Evolutionary conservation across 2,113 vertebrate genomes (phyloP), one percentile per base, ranked within the genome.

Genomic region (Tursiops truncatus): DNA sequence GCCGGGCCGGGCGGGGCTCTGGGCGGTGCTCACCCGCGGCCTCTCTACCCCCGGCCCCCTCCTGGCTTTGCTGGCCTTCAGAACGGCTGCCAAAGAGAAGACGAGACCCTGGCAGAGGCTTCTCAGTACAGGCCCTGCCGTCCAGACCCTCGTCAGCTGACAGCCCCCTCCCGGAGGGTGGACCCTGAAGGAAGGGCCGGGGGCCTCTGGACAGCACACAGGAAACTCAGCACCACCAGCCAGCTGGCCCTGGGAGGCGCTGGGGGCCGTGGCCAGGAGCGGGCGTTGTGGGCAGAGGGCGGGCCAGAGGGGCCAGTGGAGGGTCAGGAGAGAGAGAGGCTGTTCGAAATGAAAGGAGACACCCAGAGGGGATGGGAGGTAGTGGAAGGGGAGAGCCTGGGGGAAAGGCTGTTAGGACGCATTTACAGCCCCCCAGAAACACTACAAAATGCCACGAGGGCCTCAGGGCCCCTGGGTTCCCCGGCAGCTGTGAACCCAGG

Each of bases 191-290:
- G 50, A 67, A n/a, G 41, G 21, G 56, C 21, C 21, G 0, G 21
- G 47, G 58, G 74, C n/a, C 89, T 76, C 95, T 5, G 8, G 84
- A 73, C 76, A 60, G 80, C 87, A 65, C 60, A 86, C 8, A 20
- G 63, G 93, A 95, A 91, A 97, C 21, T 33, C 47, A 53, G 93
- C 62, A 92, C 92, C 77, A 63, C 92, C 71, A 68, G 65, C 58
- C 77, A 50, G 60, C 74, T 56, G 60, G 65, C 65, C 3, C 26
- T 0, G 8, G 86, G 91, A 58, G 36, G 70, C 26, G 11, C 44
- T 8, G 13, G 47, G 41, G n/a, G 26, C 2, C 50, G 14, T 17
- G 28, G 23, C 70, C 62, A 13, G 23, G 36, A 21, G n/a, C 14
- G 47, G 65, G 41, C 76, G 83, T 8, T 2, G 3, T 10, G 79